Evolutionary conservation across 2,888 invertebrate species (phyloP), one percentile per base, ranked within the genome.

Genomic region (Vesta saturnalis): DNA sequence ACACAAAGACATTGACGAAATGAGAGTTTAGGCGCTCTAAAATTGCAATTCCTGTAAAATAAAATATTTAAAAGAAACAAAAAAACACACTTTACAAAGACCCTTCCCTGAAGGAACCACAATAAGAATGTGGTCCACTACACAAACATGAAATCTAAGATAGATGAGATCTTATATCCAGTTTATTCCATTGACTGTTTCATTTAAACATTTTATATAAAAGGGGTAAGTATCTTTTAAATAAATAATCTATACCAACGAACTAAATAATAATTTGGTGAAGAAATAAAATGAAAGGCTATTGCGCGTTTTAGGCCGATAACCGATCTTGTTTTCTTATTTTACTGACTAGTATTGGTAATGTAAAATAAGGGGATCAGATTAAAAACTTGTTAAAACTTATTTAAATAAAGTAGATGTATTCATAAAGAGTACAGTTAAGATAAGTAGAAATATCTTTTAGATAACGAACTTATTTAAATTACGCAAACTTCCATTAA

Each of bases 111-210:
- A 67, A 73, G 61, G 66, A 70, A 70, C 70, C 73, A 82, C 80
- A 82, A 82, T 74, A 77, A 79, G 78, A 73, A 80, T 81, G 80
- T 81, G 82, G 82, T 81, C 81, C 82, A 81, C 80, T 82, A 81
- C 80, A 82, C 82, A 82, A 82, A 82, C 78, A 82, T 79, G 81
- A 81, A 80, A 79, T 78, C 75, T 69, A 81, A 82, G 81, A 81
- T 81, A 80, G 81, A 81, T 81, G 81, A 78, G 81, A 76, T 77
- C 77, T 76, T 74, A 75, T 76, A 77, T 77, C 76, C 72, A 65
- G 69, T 66, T 65, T 76, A 75, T 74, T 73, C 73, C 71, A 75
- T 74, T 73, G 49, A 60, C 57, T 71, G 67, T 76, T 75, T 73
- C 77, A 77, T 67, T 62, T 74, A 73, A 60, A 73, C 71, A 73